These are phyloP conservation scores for Dryocosmus kuriphilus DNA, from an alignment of 2,888 invertebrate genomes.

Conservation along the genomic window DNA sequence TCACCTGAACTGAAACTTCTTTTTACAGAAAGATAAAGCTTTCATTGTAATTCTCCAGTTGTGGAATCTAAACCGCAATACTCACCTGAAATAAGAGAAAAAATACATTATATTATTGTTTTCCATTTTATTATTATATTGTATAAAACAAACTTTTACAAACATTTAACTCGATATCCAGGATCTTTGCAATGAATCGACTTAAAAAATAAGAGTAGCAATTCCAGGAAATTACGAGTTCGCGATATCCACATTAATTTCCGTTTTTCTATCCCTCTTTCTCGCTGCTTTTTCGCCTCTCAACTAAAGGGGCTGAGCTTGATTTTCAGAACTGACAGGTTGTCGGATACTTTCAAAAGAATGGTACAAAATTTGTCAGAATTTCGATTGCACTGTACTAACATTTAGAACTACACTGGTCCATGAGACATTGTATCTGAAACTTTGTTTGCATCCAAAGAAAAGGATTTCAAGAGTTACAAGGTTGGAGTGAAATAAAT, in stretches of 20 bases:
- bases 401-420: neutral
- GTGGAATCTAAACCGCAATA: neutral
- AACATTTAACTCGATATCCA: too few relatives aligned
- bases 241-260: constrained; percentile 9
- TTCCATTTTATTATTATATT: too few relatives aligned
- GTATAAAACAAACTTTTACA: too few relatives aligned
- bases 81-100: neutral
- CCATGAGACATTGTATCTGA: neutral
- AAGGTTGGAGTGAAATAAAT: neutral
- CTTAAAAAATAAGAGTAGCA: neutral
- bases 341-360: constrained; percentile 15
- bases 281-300: constrained; percentile 1
- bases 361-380: neutral
- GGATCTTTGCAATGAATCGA: too few relatives aligned
- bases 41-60: neutral
- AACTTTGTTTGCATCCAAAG: neutral
- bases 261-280: neutral
- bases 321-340: constrained; percentile 15
- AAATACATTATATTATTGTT: neutral
- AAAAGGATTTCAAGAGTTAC: neutral
- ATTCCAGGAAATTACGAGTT: neutral
- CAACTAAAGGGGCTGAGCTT: neutral
- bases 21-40: neutral
- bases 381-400: constrained; percentile 10
- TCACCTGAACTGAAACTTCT: neutral